Evolutionary conservation across 2,888 invertebrate genomes (phyloP).

Genomic region (Hymenopus coronatus): DNA sequence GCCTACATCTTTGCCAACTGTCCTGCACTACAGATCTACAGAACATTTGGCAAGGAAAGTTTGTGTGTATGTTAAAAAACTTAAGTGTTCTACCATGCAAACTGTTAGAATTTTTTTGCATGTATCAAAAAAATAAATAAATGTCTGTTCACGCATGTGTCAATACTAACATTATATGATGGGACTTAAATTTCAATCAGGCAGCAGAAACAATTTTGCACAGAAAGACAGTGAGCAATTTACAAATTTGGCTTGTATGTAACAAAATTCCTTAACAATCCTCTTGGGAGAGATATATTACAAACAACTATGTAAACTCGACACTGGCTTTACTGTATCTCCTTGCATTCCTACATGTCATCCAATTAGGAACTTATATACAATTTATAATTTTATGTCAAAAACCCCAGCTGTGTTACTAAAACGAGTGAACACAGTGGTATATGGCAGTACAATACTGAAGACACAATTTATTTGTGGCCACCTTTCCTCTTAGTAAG

Average conservation of each 20-base stretch:
- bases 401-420: constrained; percentile 22
- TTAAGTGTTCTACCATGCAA: background rate
- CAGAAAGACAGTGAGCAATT: background rate
- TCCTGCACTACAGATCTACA: background rate
- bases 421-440: constrained; percentile 23
- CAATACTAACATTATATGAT: background rate
- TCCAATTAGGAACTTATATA: constrained; percentile 30
- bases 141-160: background rate
- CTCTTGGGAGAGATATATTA: background rate
- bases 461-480: constrained; percentile 30
- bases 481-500: constrained; percentile 19
- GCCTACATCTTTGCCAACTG: background rate
- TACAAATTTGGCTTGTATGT: background rate
- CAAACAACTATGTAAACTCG: background rate
- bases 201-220: background rate
- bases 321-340: background rate
- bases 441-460: constrained; percentile 32
- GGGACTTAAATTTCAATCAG: constrained; percentile 1
- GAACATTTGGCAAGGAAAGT: background rate
- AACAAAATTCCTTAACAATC: background rate
- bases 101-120: background rate
- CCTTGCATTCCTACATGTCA: constrained; percentile 14
- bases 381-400: constrained; percentile 25
- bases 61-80: background rate
- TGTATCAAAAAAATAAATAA: background rate